A percentile compares a stretch with the other conserved stretches of the same genome.
Evolutionary conservation across 1,140 invertebrate species (phyloP).

Genomic region (Hycleus cichorii): DNA sequence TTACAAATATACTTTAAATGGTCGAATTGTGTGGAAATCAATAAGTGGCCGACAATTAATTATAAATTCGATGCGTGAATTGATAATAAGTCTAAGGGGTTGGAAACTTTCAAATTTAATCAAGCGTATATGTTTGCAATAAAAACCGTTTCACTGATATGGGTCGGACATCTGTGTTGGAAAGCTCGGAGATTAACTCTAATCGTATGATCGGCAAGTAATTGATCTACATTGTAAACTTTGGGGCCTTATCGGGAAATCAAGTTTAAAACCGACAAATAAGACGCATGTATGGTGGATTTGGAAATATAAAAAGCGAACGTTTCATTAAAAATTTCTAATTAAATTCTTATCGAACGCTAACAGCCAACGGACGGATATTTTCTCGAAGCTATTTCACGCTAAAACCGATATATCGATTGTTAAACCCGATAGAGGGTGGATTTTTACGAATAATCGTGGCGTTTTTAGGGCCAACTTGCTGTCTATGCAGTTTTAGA

Average conservation of each 20-base stretch:
- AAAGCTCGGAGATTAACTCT: slow-evolving; percentile 21
- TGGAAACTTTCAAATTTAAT: slow-evolving; percentile 15
- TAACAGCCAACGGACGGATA: too few relatives aligned
- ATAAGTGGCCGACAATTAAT: slow-evolving; percentile 6
- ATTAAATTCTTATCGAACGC: not conserved
- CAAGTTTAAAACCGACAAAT: too few relatives aligned
- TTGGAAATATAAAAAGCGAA: not conserved
- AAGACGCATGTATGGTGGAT: too few relatives aligned
- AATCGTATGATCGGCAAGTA: slow-evolving; percentile 27
- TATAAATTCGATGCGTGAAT: slow-evolving; percentile 10
- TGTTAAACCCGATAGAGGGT: too few relatives aligned
- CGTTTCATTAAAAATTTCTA: not conserved
- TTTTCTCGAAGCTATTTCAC: too few relatives aligned
- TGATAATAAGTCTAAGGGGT: slow-evolving; percentile 1
- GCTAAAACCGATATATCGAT: too few relatives aligned
- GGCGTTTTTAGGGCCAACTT: too few relatives aligned
- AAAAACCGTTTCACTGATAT: slow-evolving; percentile 18
- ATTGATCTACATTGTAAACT: slow-evolving; percentile 26
- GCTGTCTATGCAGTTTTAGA: too few relatives aligned
- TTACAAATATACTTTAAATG: too few relatives aligned
- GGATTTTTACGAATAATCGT: too few relatives aligned
- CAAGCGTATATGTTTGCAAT: slow-evolving; percentile 5
- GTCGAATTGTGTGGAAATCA: not conserved
- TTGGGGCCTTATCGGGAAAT: slow-evolving; percentile 10
- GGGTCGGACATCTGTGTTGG: slow-evolving; percentile 22